These are phyloP conservation scores for Buceros bicornis DNA, from an alignment of 2,797 vertebrate species.

Conservation along the genomic window DNA sequence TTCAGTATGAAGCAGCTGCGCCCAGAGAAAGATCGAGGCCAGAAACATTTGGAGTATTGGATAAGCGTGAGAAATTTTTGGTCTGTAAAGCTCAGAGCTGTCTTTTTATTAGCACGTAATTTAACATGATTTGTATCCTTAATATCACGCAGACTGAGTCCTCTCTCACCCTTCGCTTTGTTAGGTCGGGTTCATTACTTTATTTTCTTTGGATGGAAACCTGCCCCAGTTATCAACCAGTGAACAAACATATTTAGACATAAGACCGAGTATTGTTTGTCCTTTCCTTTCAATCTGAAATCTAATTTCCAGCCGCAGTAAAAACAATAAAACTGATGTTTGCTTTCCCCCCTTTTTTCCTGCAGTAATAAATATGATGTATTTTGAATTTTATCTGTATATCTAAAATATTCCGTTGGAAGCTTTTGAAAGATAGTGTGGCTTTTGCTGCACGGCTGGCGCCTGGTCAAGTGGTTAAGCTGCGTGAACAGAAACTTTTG, in stretches of 20 bases:
- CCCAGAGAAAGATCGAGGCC: neutral
- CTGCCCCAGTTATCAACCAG: neutral
- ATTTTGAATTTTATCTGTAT: neutral
- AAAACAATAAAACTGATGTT: conserved; percentile 16
- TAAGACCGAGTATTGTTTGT: neutral
- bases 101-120: conserved; percentile 26
- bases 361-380: neutral
- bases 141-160: neutral
- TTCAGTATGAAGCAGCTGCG: neutral
- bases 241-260: conserved; percentile 15
- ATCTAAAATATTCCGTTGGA: conserved; percentile 8
- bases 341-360: neutral
- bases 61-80: conserved; percentile 35
- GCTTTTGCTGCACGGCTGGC: neutral
- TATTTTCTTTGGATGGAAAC: conserved; percentile 62
- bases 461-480: neutral
- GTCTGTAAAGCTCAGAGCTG: neutral
- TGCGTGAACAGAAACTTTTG: neutral
- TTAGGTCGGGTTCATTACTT: neutral
- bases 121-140: conserved; percentile 20
- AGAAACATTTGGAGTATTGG: neutral
- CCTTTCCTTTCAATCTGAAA: neutral
- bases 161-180: conserved; percentile 28
- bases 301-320: conserved; percentile 7
- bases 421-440: neutral